A percentile compares a stretch with the other conserved stretches of the same genome.
Conservation (phyloP, 2,797 vertebrate species). For the Trichosurus vulpecula region DNA sequence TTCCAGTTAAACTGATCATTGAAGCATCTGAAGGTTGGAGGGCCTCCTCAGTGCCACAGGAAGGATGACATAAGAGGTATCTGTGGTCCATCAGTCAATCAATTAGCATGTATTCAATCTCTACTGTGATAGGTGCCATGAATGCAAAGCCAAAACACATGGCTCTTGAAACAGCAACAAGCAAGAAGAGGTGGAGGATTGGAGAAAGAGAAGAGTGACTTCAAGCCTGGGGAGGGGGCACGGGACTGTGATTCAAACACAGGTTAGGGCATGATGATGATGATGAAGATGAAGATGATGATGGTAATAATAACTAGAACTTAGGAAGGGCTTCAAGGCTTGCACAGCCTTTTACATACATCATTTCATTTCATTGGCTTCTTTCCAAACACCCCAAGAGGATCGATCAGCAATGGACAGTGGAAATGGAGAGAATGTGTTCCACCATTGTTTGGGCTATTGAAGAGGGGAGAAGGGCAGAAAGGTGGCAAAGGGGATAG, state of each 20-base stretch:
- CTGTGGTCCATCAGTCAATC: neutral
- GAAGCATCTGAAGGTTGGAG: neutral
- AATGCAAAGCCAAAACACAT: neutral
- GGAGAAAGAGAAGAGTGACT: neutral
- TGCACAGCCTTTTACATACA: neutral
- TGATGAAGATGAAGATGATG: too few species aligned
- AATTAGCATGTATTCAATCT: neutral
- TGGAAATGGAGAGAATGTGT: neutral
- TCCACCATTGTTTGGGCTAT: neutral
- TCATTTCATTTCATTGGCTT: neutral
- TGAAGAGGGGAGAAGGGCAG: neutral
- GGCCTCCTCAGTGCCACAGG: neutral
- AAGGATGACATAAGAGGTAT: neutral
- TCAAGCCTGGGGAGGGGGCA: neutral
- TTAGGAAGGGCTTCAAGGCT: neutral
- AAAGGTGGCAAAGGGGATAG: neutral
- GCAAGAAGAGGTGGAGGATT: neutral
- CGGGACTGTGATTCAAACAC: neutral
- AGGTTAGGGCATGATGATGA: too few species aligned
- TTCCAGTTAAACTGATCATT: neutral
- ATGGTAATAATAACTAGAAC: neutral
- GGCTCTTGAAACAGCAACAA: neutral
- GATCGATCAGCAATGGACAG: neutral
- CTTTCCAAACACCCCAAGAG: neutral
- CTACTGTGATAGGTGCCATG: neutral